phyloP scores from a whole-genome alignment of 35 echinoderm and acorn worm genomes.

The Lytechinus variegatus region DNA sequence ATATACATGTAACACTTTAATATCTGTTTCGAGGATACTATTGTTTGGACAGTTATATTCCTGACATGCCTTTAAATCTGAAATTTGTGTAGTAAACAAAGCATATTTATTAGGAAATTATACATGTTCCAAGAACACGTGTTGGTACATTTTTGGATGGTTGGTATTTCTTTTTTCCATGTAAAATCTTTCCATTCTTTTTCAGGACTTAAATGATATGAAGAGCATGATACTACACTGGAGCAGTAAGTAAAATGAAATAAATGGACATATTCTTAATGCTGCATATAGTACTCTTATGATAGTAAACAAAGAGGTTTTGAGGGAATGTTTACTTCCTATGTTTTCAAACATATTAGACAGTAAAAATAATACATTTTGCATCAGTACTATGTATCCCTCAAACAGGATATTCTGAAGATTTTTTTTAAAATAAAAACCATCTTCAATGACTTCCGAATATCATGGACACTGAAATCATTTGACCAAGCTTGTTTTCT shows the following conservation, averaged over 20 bases:
- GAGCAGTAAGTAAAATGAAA: constrained; percentile 60
- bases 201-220: constrained; percentile 70
- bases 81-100: neutral
- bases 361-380: too few species aligned
- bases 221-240: constrained; percentile 61
- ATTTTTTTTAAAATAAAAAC: too few species aligned
- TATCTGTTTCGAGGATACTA: neutral
- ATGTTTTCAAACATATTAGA: too few species aligned
- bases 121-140: neutral
- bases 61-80: neutral
- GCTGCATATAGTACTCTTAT: neutral
- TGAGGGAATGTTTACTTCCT: too few species aligned
- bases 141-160: neutral
- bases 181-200: neutral
- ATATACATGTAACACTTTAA: too few species aligned
- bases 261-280: neutral
- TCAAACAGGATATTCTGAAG: too few species aligned
- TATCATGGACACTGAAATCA: too few species aligned
- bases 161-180: neutral
- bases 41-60: neutral
- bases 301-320: neutral
- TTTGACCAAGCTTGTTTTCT: too few species aligned
- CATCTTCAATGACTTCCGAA: too few species aligned
- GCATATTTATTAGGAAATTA: neutral
- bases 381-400: too few species aligned